Conservation (phyloP, 2,113 vertebrate genomes). For the Trinectes maculatus region DNA sequence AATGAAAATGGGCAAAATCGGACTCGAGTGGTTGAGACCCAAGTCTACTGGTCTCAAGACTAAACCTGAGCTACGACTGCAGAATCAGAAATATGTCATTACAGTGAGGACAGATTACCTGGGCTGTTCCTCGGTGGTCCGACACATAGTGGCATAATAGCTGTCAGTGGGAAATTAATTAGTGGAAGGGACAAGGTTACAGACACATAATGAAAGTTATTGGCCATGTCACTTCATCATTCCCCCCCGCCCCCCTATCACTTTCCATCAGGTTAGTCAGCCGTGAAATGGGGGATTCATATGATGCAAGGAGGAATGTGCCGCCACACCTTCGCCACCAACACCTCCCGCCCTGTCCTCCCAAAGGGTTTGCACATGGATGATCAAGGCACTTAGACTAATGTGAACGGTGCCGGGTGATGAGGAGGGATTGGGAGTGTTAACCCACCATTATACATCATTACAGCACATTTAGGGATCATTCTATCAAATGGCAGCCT, state of each 20-base stretch:
- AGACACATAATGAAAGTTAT: slow-evolving; percentile 82
- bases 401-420: slow-evolving; percentile 57
- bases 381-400: slow-evolving; percentile 79
- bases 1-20: slow-evolving; percentile 54
- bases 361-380: slow-evolving; percentile 72
- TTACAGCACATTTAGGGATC: slow-evolving; percentile 48
- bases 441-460: slow-evolving; percentile 61
- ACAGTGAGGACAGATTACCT: slow-evolving; percentile 40
- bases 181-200: slow-evolving; percentile 75
- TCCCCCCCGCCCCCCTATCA: slow-evolving; percentile 70
- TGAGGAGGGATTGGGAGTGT: slow-evolving; percentile 44
- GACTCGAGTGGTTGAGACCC: too few species aligned
- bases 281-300: slow-evolving; percentile 81
- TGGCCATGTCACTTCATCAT: slow-evolving; percentile 81
- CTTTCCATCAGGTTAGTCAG: slow-evolving; percentile 77
- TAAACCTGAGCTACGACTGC: slow-evolving; percentile 38
- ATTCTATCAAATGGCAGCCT: slow-evolving; percentile 45
- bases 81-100: slow-evolving; percentile 38
- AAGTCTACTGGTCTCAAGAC: slow-evolving; percentile 55
- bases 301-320: slow-evolving; percentile 72
- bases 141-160: slow-evolving; percentile 48
- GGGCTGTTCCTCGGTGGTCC: slow-evolving; percentile 34
- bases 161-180: slow-evolving; percentile 78
- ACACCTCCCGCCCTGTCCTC: slow-evolving; percentile 52
- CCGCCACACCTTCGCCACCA: slow-evolving; percentile 52